Evolutionary conservation across 2,113 vertebrate genomes (phyloP).

Genomic region (Chascanopsetta lugubris): DNA sequence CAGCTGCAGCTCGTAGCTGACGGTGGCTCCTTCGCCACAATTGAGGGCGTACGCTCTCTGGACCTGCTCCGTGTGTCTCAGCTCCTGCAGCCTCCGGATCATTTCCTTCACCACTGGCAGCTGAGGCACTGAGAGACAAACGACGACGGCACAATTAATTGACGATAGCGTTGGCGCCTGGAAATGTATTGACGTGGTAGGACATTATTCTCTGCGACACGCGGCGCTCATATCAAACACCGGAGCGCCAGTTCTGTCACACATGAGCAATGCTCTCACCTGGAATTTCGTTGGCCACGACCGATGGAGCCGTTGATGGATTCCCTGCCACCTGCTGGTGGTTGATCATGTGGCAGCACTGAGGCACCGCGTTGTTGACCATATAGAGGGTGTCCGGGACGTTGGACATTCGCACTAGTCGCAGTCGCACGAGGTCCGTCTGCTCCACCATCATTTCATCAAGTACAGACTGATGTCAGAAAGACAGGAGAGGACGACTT

Average conservation of each 20-base stretch:
- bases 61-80: slow-evolving; percentile 94
- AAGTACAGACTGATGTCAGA: slow-evolving; percentile 85
- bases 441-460: slow-evolving; percentile 99
- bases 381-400: slow-evolving; percentile 98
- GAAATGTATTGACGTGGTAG: too few relatives aligned
- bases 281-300: slow-evolving; percentile 98
- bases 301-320: slow-evolving; percentile 89
- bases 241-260: too few relatives aligned
- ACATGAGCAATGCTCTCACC: slow-evolving; percentile 76
- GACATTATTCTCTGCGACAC: too few relatives aligned
- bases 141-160: not conserved
- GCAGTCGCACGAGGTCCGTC: slow-evolving; percentile 92
- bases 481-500: not conserved
- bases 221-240: too few relatives aligned
- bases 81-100: slow-evolving; percentile 92
- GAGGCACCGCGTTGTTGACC: slow-evolving; percentile 94
- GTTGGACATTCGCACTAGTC: slow-evolving; percentile 98
- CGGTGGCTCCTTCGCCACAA: slow-evolving; percentile 94
- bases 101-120: slow-evolving; percentile 91
- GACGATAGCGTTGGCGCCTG: not conserved
- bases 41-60: slow-evolving; percentile 95
- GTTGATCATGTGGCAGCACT: slow-evolving; percentile 96
- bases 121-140: slow-evolving; percentile 84
- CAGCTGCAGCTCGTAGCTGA: slow-evolving; percentile 97
- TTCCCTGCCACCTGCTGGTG: slow-evolving; percentile 92